Evolutionary conservation across 2,888 invertebrate genomes (phyloP).

Genomic region (Lottia scabra): DNA sequence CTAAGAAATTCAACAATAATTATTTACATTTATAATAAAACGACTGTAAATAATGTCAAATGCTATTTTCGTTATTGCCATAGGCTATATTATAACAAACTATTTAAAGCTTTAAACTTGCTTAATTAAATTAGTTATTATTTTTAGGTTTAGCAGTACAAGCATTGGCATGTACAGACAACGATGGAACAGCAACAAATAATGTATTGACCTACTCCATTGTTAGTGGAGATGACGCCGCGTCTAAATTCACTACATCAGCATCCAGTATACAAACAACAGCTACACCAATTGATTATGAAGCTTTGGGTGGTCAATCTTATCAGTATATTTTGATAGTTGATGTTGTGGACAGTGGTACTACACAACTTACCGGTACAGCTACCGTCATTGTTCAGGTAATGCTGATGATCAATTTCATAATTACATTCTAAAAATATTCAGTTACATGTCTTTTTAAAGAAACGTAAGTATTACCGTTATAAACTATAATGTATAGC

Average conservation of each 20-base stretch:
- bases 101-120: no score
- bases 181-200: conserved; percentile 31
- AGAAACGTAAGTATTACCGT: no score
- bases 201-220: conserved; percentile 31
- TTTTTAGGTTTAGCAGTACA: conserved; percentile 32
- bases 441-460: no score
- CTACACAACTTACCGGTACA: conserved; percentile 5
- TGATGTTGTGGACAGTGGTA: conserved; percentile 8
- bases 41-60: no score
- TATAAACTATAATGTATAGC: no score
- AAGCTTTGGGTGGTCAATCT: conserved; percentile 14
- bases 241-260: conserved; percentile 28
- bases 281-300: conserved; percentile 40
- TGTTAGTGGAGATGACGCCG: conserved; percentile 34
- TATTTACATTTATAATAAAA: no score
- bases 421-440: no score
- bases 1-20: no score
- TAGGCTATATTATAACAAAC: no score
- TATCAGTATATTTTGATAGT: conserved; percentile 12
- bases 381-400: conserved; percentile 11
- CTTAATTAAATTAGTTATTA: neutral
- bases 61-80: no score
- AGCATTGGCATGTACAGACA: conserved; percentile 40
- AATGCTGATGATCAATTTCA: neutral
- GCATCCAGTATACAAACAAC: conserved; percentile 31